phyloP scores from a whole-genome alignment of 2,797 vertebrate genomes.

The Meriones psammophilus region DNA sequence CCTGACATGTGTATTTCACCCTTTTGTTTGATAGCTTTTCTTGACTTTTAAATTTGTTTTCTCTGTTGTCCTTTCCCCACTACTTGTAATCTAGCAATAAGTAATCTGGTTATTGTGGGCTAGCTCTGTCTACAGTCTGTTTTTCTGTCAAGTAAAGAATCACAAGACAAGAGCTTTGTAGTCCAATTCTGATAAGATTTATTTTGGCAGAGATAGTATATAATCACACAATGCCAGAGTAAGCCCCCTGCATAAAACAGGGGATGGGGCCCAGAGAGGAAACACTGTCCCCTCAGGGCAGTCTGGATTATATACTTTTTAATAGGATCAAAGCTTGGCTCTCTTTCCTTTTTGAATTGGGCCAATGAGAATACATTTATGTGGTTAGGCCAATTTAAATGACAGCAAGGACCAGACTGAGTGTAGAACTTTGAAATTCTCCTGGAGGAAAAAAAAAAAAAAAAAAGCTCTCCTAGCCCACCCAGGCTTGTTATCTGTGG shows the following conservation, averaged over 20 bases:
- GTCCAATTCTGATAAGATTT: not conserved
- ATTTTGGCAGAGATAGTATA: not conserved
- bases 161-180: not conserved
- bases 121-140: not conserved
- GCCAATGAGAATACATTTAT: not conserved
- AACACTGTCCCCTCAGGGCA: too few species aligned
- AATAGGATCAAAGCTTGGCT: not conserved
- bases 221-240: not conserved
- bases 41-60: slow-evolving; percentile 9
- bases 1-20: not conserved
- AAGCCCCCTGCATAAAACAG: not conserved
- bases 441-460: too few species aligned
- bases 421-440: not conserved
- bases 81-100: not conserved
- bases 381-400: not conserved
- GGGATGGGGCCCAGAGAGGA: too few species aligned
- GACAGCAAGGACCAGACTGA: not conserved
- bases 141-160: not conserved
- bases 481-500: not conserved
- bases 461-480: not conserved
- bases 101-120: not conserved
- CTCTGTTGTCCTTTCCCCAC: not conserved
- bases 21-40: not conserved
- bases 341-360: not conserved
- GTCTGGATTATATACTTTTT: not conserved